These are phyloP conservation scores for Morphnarchus princeps DNA, from an alignment of 2,113 vertebrate genomes.

Conservation along the genomic window DNA sequence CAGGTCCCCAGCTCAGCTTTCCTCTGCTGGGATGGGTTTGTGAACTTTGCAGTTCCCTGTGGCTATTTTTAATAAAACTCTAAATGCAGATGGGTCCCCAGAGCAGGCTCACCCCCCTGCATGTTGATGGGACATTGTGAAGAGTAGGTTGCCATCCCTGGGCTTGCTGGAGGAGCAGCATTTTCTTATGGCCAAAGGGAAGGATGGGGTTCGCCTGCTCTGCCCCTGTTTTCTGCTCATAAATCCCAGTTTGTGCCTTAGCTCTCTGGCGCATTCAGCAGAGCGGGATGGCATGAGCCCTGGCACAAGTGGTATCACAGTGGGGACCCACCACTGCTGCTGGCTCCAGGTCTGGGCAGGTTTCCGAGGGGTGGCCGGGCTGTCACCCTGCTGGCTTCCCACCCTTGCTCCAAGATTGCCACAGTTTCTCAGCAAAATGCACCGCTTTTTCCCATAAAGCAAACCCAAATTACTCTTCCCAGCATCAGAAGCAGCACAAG, in stretches of 20 bases:
- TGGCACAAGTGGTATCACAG: neutral
- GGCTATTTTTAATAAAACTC: neutral
- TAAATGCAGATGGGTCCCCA: neutral
- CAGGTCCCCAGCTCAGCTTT: neutral
- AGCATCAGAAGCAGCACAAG: neutral
- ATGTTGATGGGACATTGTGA: rapidly evolving
- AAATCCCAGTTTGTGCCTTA: neutral
- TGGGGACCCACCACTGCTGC: neutral
- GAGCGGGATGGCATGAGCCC: neutral
- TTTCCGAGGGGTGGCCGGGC: neutral
- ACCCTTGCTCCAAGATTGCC: neutral
- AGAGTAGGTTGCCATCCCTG: neutral
- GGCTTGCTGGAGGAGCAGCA: neutral
- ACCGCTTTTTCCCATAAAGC: neutral
- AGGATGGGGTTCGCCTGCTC: neutral
- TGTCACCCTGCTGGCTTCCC: neutral
- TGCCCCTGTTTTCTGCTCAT: neutral
- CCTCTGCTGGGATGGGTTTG: neutral
- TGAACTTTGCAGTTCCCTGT: neutral
- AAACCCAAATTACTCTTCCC: neutral
- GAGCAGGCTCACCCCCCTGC: neutral
- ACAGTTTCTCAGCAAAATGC: neutral
- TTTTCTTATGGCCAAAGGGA: neutral
- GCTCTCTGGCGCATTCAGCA: neutral
- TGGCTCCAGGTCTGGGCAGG: neutral